These are phyloP conservation scores for Antechinus flavipes DNA, from an alignment of 2,113 vertebrate species.

Conservation along the genomic window DNA sequence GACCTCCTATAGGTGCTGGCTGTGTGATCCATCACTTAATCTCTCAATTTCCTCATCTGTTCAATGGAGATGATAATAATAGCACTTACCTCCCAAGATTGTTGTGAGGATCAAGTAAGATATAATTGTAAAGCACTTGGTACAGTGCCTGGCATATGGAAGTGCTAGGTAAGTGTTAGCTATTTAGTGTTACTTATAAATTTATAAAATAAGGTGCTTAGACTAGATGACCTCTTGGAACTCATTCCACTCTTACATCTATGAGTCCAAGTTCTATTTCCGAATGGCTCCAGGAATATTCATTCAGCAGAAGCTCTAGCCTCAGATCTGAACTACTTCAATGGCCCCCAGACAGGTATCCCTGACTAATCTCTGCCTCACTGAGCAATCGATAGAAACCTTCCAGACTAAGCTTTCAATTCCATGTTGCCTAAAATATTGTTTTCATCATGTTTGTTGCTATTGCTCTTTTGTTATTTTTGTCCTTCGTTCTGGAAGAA, in stretches of 20 bases:
- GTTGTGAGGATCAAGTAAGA: neutral
- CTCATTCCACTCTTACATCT: neutral
- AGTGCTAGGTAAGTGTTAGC: neutral
- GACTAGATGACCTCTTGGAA: neutral
- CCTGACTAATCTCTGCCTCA: neutral
- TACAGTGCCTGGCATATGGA: too few relatives aligned
- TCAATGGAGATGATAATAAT: neutral
- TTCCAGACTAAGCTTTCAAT: neutral
- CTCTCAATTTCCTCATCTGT: neutral
- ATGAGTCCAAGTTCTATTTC: neutral
- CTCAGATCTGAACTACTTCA: neutral
- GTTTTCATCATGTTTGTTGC: neutral
- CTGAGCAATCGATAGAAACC: neutral
- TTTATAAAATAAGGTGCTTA: neutral
- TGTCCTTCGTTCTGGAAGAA: too few relatives aligned
- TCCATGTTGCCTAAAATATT: neutral
- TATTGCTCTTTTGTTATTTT: too few relatives aligned
- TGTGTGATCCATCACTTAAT: neutral
- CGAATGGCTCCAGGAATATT: neutral
- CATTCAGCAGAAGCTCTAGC: neutral
- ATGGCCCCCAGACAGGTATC: neutral
- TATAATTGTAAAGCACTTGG: neutral
- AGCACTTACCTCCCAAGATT: neutral
- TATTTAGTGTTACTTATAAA: neutral
- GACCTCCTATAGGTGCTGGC: neutral